Evolutionary conservation across 2,113 vertebrate genomes (phyloP), one percentile per base, ranked within the genome.

Genomic region (Lates calcarifer): DNA sequence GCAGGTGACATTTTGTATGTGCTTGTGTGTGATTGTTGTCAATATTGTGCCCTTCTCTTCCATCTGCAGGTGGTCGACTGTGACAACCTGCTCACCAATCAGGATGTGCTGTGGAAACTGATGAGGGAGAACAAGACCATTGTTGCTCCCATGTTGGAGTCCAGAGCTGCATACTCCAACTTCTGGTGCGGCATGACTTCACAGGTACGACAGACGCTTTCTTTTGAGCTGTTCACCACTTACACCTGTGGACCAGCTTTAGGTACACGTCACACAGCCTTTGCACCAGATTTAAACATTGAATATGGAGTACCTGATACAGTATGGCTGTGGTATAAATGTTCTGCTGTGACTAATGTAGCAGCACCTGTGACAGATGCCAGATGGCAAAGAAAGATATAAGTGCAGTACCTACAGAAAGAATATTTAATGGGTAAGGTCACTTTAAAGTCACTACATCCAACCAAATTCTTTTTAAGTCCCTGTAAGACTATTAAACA

Each of bases 141-240:
- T 14, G 96, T 97, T 73, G 96, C 97, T 0, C 98, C 98, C 0
- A 98, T 99, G 98, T 92, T 99, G 15, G 98, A 99, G 88, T 99
- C 98, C 75, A 96, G 97, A 80, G 95, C 96, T 0, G 95, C 97
- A 0, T 99, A 99, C 81, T 99, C 98, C 9, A 99, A 99, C 92
- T 99, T 97, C 95, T 99, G 98, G 98, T 97, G 98, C 14, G 98
- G 97, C 81, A 98, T 99, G 94, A 98, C 97, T 2, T 96, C 97
- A 22, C 96, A 99, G 97, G 98, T 95, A 90, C 39, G 35, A 39
- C 15, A 43, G 24, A 31, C 58, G 37, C 61, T 63, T 79, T 56
- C 3, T 51, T 73, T 37, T 49, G 9, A 41, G 31, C 35, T 43
- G 35, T 41, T 69, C 14, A 15, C 15, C 26, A 47, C n/a, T 77